Percentiles rank a stretch among this genome's conserved stretches.
Evolutionary conservation across 37 sponge, comb jelly and placozoan species (phyloP).

Genomic region (Tethya wilhelma): DNA sequence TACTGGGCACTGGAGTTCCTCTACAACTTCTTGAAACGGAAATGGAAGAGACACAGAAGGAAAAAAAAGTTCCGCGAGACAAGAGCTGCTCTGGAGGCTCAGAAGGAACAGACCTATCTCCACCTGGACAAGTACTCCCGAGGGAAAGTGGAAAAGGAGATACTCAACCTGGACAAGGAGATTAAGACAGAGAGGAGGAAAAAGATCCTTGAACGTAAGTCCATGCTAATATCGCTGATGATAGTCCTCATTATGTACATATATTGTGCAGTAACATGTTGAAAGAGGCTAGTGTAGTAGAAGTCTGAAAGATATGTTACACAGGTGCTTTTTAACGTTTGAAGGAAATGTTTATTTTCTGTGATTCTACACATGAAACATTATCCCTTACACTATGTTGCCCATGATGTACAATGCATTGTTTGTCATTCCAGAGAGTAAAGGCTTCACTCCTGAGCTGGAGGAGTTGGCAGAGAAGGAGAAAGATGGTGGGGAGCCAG

Average conservation of each 20-base stretch:
- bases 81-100: constrained; percentile 27
- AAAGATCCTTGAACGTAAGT: constrained; percentile 10
- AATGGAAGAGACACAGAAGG: constrained; percentile 34
- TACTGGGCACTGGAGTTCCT: constrained; percentile 69
- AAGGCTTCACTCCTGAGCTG: constrained; percentile 18
- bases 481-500: not conserved
- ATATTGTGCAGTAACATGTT: too few relatives aligned
- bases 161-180: constrained; percentile 28
- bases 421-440: not conserved
- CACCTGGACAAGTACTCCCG: constrained; percentile 66
- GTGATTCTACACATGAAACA: too few relatives aligned
- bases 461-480: not conserved
- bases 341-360: too few relatives aligned
- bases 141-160: constrained; percentile 54
- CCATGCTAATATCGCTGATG: too few relatives aligned
- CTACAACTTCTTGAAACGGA: constrained; percentile 18
- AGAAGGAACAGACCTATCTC: constrained; percentile 51
- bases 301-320: too few relatives aligned
- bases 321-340: too few relatives aligned
- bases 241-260: too few relatives aligned
- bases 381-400: too few relatives aligned
- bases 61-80: constrained; percentile 33
- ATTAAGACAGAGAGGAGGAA: constrained; percentile 10
- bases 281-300: too few relatives aligned
- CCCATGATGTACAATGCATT: not conserved